Evolutionary conservation across 53 echinoderm and acorn worm genomes (phyloP).

Genomic region (Holothuria scabra): DNA sequence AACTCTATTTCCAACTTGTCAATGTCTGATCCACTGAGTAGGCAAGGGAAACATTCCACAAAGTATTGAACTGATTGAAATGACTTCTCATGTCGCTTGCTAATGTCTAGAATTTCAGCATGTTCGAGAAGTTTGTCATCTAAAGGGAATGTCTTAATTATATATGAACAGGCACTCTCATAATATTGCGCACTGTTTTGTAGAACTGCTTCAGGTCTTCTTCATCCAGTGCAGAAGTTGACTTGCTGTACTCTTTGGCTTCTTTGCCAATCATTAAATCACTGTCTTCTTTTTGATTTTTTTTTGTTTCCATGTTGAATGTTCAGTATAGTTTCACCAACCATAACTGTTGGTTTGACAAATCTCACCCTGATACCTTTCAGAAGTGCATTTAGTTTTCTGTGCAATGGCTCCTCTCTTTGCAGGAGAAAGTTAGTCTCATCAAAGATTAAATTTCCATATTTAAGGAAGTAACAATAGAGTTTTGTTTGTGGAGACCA

Average conservation of each 20-base stretch:
- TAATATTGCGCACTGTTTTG: conserved; percentile 42
- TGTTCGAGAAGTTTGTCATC: neutral
- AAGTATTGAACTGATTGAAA: conserved; percentile 50
- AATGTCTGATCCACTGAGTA: conserved; percentile 28
- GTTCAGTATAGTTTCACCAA: too few species aligned
- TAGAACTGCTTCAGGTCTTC: conserved; percentile 8
- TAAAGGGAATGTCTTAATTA: conserved; percentile 44
- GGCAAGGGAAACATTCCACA: conserved; percentile 42
- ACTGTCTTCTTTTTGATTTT: conserved; percentile 41
- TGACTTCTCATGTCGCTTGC: neutral
- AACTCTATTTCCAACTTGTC: conserved; percentile 51
- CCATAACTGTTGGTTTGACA: too few species aligned
- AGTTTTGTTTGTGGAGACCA: conserved; percentile 53
- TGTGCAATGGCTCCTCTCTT: conserved; percentile 31
- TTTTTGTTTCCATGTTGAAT: conserved; percentile 4
- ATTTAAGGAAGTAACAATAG: neutral
- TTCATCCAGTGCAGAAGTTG: conserved; percentile 10
- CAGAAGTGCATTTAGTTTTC: too few species aligned
- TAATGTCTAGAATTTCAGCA: conserved; percentile 44
- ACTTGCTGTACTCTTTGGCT: conserved; percentile 48
- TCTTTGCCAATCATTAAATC: conserved; percentile 67
- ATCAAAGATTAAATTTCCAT: conserved; percentile 49
- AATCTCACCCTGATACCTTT: too few species aligned
- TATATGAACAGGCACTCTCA: conserved; percentile 39
- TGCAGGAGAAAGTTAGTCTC: conserved; percentile 56